These are phyloP conservation scores for Calcarius ornatus DNA, from an alignment of 2,113 vertebrate species.

Conservation along the genomic window DNA sequence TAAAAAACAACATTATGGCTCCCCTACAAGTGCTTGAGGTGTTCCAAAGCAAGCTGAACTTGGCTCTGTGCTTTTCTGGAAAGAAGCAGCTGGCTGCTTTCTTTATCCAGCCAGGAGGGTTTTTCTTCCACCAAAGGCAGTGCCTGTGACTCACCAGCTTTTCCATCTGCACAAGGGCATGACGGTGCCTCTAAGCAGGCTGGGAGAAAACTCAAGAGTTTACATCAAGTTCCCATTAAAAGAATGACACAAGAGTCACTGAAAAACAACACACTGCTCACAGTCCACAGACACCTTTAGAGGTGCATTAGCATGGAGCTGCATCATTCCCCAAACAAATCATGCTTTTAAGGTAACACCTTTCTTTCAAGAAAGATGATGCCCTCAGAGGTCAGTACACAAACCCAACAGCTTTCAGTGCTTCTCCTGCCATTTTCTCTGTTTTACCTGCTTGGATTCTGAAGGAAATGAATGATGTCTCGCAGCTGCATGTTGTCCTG, in stretches of 20 bases:
- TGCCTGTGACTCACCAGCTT: neutral
- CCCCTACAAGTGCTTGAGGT: neutral
- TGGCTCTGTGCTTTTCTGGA: neutral
- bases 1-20: neutral
- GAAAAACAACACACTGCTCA: neutral
- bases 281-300: neutral
- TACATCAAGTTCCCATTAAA: neutral
- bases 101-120: neutral
- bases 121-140: neutral
- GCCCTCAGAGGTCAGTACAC: neutral
- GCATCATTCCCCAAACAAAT: neutral
- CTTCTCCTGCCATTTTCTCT: neutral
- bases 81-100: neutral
- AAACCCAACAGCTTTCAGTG: neutral
- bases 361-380: neutral
- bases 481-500: constrained; percentile 33
- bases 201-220: neutral
- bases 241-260: neutral
- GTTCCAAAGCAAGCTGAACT: neutral
- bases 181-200: neutral
- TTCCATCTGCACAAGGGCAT: neutral
- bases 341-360: neutral
- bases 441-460: constrained; percentile 69
- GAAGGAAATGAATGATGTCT: constrained; percentile 56
- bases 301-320: neutral